Conservation (phyloP, 1,140 invertebrate species). For the Procambarus virginalis region DNA sequence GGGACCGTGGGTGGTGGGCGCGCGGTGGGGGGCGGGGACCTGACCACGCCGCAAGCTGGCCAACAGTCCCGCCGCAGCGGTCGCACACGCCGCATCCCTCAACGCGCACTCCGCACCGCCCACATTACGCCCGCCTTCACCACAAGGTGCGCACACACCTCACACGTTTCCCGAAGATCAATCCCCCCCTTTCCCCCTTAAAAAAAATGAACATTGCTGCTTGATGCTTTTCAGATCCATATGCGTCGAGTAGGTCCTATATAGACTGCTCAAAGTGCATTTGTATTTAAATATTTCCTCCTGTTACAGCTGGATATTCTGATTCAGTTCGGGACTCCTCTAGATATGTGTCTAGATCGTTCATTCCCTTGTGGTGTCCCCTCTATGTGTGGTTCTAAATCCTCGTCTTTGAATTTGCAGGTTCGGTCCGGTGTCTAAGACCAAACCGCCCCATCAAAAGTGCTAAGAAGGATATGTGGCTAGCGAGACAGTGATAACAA, state of each 20-base stretch:
- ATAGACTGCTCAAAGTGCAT: too few species aligned
- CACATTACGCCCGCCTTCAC: conserved; percentile 2
- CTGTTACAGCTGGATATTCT: neutral
- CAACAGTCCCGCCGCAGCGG: conserved; percentile 61
- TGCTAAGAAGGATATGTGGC: neutral
- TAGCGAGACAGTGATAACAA: neutral
- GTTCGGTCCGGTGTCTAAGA: conserved; percentile 5
- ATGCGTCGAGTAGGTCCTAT: too few species aligned
- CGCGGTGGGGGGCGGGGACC: conserved; percentile 54
- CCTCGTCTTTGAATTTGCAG: conserved; percentile 45
- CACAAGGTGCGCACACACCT: conserved; percentile 20
- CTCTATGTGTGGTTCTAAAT: conserved; percentile 27
- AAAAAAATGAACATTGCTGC: neutral
- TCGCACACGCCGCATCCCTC: conserved; percentile 57
- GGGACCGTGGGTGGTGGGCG: conserved; percentile 40
- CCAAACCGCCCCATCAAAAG: neutral
- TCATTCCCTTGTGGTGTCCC: neutral
- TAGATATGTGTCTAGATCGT: neutral
- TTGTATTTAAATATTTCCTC: neutral
- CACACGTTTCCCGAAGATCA: too few species aligned
- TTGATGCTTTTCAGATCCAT: neutral
- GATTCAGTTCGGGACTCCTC: too few species aligned
- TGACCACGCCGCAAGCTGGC: conserved; percentile 34
- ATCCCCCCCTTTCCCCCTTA: too few species aligned
- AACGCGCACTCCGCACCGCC: conserved; percentile 14